Evolutionary conservation across 2,797 vertebrate genomes (phyloP).

Genomic region (Lates japonicus): DNA sequence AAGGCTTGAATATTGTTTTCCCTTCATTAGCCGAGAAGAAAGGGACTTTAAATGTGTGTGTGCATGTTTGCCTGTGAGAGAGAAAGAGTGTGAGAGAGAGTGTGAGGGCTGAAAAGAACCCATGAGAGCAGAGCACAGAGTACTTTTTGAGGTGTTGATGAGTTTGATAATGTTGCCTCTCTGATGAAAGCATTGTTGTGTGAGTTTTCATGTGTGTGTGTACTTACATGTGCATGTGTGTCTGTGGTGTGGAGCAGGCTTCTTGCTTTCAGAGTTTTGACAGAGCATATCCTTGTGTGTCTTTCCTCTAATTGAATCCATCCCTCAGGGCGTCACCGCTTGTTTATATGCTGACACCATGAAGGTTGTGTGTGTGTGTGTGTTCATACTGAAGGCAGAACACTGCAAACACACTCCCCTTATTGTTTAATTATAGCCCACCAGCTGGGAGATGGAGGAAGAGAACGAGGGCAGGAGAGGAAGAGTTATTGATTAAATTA

Average conservation of each 20-base stretch:
- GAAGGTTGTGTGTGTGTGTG: conserved; percentile 58
- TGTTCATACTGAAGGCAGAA: conserved; percentile 31
- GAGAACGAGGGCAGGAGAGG: conserved; percentile 48
- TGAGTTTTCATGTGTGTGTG: conserved; percentile 19
- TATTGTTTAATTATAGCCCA: conserved; percentile 78
- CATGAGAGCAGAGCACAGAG: conserved; percentile 67
- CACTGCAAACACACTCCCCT: conserved; percentile 34
- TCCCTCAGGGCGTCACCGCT: conserved; percentile 73
- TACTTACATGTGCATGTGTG: conserved; percentile 42
- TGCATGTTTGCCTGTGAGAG: not conserved
- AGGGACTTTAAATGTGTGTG: conserved; percentile 23
- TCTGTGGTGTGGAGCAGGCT: conserved; percentile 18
- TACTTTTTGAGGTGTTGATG: conserved; percentile 76
- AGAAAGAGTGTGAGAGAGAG: conserved; percentile 1
- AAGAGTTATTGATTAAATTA: conserved; percentile 74
- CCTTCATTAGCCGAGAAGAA: conserved; percentile 62
- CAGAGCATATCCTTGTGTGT: conserved; percentile 75
- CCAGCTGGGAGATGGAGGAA: conserved; percentile 65
- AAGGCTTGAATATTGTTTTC: conserved; percentile 35
- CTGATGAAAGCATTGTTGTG: conserved; percentile 55
- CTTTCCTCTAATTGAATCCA: conserved; percentile 78
- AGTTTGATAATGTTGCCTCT: conserved; percentile 72
- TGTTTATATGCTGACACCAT: conserved; percentile 78
- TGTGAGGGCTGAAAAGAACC: conserved; percentile 24
- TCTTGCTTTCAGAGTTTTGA: conserved; percentile 69